These are phyloP conservation scores for Diplogasteroides magnus DNA, from an alignment of 1,140 invertebrate species.

Conservation along the genomic window DNA sequence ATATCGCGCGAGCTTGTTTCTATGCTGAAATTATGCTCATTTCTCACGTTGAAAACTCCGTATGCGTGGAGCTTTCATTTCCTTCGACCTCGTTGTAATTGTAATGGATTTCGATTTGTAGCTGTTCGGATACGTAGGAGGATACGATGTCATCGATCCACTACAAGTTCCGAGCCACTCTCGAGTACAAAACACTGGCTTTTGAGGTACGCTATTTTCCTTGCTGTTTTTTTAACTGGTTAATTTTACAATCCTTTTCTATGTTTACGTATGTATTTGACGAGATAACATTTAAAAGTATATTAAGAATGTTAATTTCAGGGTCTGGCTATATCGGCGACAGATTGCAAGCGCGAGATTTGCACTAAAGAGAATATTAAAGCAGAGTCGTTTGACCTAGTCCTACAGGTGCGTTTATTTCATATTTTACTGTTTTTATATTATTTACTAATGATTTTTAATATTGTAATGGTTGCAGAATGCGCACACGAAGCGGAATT, in stretches of 20 bases:
- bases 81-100: too few species aligned
- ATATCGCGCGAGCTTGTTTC: too few species aligned
- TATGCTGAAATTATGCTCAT: too few species aligned
- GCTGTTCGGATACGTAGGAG: too few species aligned
- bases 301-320: background rate
- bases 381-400: constrained; percentile 86
- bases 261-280: background rate
- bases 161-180: constrained; percentile 93
- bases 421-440: constrained; percentile 3
- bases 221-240: background rate
- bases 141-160: constrained; percentile 73
- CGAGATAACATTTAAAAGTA: background rate
- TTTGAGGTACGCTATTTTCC: constrained; percentile 68
- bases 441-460: background rate
- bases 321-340: constrained; percentile 85
- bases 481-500: constrained; percentile 81
- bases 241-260: too few species aligned
- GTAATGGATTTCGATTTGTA: too few species aligned
- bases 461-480: constrained; percentile 67
- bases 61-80: too few species aligned
- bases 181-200: constrained; percentile 88
- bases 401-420: constrained; percentile 58
- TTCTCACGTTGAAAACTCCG: too few species aligned
- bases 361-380: constrained; percentile 82
- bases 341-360: constrained; percentile 87